Conservation (phyloP, 2,888 invertebrate genomes). For the Eristalis tenax region DNA sequence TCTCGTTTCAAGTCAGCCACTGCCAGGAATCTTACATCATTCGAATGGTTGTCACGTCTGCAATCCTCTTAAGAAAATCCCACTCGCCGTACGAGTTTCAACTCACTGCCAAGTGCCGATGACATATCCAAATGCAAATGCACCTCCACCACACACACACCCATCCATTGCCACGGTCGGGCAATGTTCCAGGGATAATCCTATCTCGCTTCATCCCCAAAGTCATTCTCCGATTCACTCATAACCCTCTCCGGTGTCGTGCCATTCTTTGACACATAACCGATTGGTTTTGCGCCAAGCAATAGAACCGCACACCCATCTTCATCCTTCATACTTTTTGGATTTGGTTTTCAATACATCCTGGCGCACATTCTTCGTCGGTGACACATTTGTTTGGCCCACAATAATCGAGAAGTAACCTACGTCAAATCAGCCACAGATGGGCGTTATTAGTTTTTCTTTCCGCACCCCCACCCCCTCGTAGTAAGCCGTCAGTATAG, state of each 20-base stretch:
- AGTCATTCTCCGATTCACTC: not conserved
- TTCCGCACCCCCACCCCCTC: not conserved
- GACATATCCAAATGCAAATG: not conserved
- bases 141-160: not conserved
- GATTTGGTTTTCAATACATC: conserved; percentile 10
- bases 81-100: not conserved
- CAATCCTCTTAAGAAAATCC: not conserved
- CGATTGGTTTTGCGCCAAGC: not conserved
- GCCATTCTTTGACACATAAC: conserved; percentile 5
- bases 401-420: conserved; percentile 52
- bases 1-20: not conserved
- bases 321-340: not conserved
- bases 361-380: conserved; percentile 10
- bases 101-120: not conserved
- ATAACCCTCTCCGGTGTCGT: not conserved
- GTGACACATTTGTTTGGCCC: conserved; percentile 40
- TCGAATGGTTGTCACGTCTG: not conserved
- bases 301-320: not conserved
- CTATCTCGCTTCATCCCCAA: not conserved
- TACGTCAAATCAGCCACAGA: conserved; percentile 60
- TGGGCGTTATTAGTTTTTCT: conserved; percentile 31
- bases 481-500: not conserved
- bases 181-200: not conserved
- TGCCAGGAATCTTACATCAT: not conserved
- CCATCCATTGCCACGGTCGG: not conserved